phyloP scores from a whole-genome alignment of 2,888 invertebrate genomes.

The Mylabris sibirica region DNA sequence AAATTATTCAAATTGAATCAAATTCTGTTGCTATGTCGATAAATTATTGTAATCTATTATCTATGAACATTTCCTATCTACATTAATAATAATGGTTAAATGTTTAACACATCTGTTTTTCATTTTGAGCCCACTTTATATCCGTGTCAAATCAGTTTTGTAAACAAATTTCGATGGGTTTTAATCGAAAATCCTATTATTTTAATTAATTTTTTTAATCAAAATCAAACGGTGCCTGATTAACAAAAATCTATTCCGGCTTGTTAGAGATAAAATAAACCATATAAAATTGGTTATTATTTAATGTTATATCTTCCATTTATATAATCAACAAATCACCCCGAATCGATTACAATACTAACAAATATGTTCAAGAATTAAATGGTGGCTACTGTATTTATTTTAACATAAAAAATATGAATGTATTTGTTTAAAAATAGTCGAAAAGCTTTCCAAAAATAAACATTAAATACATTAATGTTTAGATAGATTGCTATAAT shows the following conservation, averaged over 20 bases:
- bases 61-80: constrained; percentile 31
- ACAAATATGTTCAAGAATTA: not conserved
- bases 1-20: not conserved
- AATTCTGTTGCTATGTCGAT: constrained; percentile 14
- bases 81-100: constrained; percentile 36
- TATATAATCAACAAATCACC: not conserved
- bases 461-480: constrained; percentile 27
- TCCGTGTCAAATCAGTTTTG: constrained; percentile 28
- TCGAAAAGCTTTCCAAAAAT: constrained; percentile 34
- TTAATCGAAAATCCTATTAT: not conserved
- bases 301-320: too few relatives aligned
- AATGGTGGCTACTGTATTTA: not conserved
- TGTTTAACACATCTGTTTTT: constrained; percentile 42
- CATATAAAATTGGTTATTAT: too few relatives aligned
- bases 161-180: constrained; percentile 18
- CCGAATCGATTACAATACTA: not conserved
- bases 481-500: constrained; percentile 30
- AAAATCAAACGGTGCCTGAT: not conserved
- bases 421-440: constrained; percentile 20
- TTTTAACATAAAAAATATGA: not conserved
- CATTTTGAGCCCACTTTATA: constrained; percentile 22
- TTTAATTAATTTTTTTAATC: not conserved
- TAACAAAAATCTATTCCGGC: not conserved
- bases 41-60: constrained; percentile 20
- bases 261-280: too few relatives aligned